phyloP scores from a whole-genome alignment of 2,113 vertebrate genomes.

The Stictonetta naevosa region DNA sequence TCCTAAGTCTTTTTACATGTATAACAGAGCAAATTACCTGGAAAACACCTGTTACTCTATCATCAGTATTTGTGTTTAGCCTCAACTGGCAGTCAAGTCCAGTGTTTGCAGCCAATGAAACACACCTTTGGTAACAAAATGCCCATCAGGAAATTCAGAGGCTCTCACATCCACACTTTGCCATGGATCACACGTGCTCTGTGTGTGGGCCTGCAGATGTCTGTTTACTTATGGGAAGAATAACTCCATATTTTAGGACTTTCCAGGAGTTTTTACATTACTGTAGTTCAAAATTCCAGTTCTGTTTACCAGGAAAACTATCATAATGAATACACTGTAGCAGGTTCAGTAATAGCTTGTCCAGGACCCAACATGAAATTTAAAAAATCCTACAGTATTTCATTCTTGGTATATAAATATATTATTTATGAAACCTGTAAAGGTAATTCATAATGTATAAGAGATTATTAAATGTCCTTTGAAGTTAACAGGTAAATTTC shows the following conservation, averaged over 20 bases:
- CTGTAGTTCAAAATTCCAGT: neutral
- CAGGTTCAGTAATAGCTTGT: neutral
- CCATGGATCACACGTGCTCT: neutral
- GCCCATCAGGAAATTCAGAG: neutral
- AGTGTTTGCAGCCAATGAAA: neutral
- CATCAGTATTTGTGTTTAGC: neutral
- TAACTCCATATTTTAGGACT: neutral
- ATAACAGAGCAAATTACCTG: neutral
- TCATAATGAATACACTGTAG: neutral
- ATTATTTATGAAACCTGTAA: neutral
- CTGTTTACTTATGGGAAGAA: neutral
- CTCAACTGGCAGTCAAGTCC: no score
- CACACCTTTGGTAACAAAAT: neutral
- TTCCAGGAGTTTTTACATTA: neutral
- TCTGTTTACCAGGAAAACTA: neutral
- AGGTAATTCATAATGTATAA: neutral
- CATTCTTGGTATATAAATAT: neutral
- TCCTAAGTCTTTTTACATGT: neutral
- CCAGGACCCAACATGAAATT: neutral
- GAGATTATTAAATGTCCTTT: neutral
- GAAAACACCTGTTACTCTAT: neutral
- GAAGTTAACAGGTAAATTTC: neutral
- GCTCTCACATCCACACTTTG: neutral
- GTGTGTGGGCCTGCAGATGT: neutral
- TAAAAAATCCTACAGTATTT: neutral